phyloP scores from a whole-genome alignment of 35 echinoderm and acorn worm species.

The Ophioderma brevispina region DNA sequence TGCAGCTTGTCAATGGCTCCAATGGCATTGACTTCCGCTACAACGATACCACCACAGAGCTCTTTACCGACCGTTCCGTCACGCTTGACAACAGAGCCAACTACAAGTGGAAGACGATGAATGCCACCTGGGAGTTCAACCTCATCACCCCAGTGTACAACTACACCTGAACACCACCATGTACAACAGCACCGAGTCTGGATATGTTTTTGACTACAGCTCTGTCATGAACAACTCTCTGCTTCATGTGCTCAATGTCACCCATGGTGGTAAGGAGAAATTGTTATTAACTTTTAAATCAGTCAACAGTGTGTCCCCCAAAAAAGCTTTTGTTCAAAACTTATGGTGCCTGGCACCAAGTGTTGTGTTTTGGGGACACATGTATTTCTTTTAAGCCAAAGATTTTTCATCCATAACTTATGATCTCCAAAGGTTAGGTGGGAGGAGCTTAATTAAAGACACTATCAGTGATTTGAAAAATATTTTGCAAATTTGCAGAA shows the following conservation, averaged over 20 bases:
- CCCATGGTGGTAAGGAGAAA: conserved; percentile 51
- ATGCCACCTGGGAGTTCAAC: conserved; percentile 30
- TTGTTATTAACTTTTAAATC: neutral
- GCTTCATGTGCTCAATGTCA: conserved; percentile 9
- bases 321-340: too few relatives aligned
- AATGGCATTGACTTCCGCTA: neutral
- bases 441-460: too few relatives aligned
- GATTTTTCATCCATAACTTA: too few relatives aligned
- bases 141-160: conserved; percentile 49
- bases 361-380: too few relatives aligned
- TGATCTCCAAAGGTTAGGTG: too few relatives aligned
- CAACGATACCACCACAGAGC: conserved; percentile 39
- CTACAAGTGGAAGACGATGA: neutral
- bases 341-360: too few relatives aligned
- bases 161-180: conserved; percentile 49
- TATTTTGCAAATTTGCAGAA: too few relatives aligned
- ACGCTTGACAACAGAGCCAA: conserved; percentile 20
- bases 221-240: conserved; percentile 24
- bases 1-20: conserved; percentile 14
- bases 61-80: conserved; percentile 36
- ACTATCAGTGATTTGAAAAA: too few relatives aligned
- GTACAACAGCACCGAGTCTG: conserved; percentile 28
- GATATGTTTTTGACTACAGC: conserved; percentile 18
- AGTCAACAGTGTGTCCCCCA: too few relatives aligned
- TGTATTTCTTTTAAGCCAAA: too few relatives aligned